Base-by-base conservation (phyloP, 2,113 vertebrate genomes). In the Hyperopisus bebe region DNA sequence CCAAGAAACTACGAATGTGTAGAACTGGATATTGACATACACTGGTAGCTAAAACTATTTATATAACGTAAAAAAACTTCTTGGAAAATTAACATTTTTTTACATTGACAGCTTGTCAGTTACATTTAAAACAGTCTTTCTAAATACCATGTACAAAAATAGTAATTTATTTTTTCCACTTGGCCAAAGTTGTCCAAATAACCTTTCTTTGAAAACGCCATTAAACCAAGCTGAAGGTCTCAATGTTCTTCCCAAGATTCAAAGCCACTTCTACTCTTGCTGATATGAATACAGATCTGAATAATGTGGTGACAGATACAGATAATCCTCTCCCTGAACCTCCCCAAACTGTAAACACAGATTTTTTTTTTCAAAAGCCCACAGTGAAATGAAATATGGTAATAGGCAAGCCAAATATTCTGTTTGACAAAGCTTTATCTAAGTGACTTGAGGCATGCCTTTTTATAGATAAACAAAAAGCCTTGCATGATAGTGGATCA, bases 391-490 rank as follows among this genome's bases (percentile, higher is more conserved):
- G 24, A 83, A 24, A 90, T 90, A 89, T 24, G 86, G 86, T 93
- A 90, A 91, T 90, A 87, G 92, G 70, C 88, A 89, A 92, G 92
- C 88, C 89, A 87, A 89, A 82, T 89, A 89, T 90, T 89, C 53
- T 86, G 5, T 88, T 51, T 58, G 88, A 62, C 58, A 89, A 90
- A 89, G 83, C 84, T 89, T 66, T 51, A 90, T 87, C 48, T 91
- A 50, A 91, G 46, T 86, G 53, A 70, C 83, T 86, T 35, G 17
- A 87, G 74, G 88, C 84, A 88, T 89, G 86, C 31, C 89, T 90
- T 83, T 77, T 88, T 84, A 88, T 87, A 90, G 90, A 92, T 91
- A 90, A 93, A 92, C 92, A 89, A 89, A 89, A 55, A 51, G 5
- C 46, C 88, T 83, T 77, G 55, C 42, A 6, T 91, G 90, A 88